Conservation (phyloP, 1,140 invertebrate species). For the Mesaphorura yosii region DNA sequence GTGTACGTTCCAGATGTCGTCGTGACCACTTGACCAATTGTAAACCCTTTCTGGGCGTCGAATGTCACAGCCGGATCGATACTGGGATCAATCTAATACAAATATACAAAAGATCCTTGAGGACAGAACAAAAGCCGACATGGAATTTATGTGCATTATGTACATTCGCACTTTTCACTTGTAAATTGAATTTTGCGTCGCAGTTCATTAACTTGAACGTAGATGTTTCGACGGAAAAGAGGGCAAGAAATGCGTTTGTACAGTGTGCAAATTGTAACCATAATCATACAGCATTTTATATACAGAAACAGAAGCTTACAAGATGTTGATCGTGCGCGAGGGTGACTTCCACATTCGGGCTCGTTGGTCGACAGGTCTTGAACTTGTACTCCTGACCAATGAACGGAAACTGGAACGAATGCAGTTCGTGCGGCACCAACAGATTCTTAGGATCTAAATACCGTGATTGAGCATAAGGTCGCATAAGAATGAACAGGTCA, state of each 20-base stretch:
- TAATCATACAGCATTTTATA: neutral
- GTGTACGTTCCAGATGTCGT: neutral
- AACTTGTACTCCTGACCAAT: neutral
- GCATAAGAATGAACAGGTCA: neutral
- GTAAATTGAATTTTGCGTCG: neutral
- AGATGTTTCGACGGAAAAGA: neutral
- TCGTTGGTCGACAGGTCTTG: neutral
- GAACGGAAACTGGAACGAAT: neutral
- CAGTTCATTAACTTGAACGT: neutral
- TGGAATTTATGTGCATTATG: neutral
- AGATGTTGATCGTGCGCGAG: neutral
- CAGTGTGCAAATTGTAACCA: neutral
- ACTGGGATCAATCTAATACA: neutral
- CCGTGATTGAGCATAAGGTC: too few relatives aligned
- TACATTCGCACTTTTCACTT: neutral
- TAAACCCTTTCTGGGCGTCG: neutral
- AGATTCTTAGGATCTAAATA: conserved; percentile 2
- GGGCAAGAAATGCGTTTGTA: neutral
- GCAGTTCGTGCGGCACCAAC: neutral
- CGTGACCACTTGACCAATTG: conserved; percentile 2
- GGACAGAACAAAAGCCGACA: neutral
- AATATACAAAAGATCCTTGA: neutral
- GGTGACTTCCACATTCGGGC: conserved; percentile 3
- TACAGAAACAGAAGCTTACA: neutral
- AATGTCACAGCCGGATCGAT: neutral